Evolutionary conservation across 2,797 vertebrate genomes (phyloP).

Genomic region (Clarias pachynema): DNA sequence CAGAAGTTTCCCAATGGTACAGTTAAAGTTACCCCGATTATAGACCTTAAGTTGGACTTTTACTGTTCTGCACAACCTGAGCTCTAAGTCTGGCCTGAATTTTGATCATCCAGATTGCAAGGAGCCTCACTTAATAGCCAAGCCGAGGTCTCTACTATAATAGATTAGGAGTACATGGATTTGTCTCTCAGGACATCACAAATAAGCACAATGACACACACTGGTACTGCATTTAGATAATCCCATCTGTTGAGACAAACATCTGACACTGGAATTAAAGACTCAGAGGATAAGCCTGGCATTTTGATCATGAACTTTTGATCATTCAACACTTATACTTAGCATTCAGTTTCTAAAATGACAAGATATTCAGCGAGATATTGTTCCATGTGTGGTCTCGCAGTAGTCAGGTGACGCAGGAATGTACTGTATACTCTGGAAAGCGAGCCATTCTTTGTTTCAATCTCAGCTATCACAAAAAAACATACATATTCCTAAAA

Average conservation of each 20-base stretch:
- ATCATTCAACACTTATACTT: background rate
- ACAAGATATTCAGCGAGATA: background rate
- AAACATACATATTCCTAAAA: conserved; percentile 44
- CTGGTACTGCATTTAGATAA: background rate
- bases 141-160: background rate
- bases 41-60: background rate
- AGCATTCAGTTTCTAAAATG: conserved; percentile 4
- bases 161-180: background rate
- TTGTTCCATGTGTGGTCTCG: background rate
- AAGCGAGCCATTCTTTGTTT: background rate
- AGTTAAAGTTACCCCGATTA: background rate
- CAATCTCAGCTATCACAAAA: background rate
- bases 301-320: background rate
- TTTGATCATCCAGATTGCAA: background rate
- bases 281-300: background rate
- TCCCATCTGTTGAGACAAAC: background rate
- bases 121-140: background rate
- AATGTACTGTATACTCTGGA: background rate
- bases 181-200: background rate
- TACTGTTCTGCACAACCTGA: background rate
- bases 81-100: background rate
- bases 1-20: background rate
- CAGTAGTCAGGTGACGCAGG: background rate
- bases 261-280: background rate
- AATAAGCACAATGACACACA: background rate